Base-by-base conservation (phyloP, 1,140 invertebrate genomes). In the Nomia melanderi region DNA sequence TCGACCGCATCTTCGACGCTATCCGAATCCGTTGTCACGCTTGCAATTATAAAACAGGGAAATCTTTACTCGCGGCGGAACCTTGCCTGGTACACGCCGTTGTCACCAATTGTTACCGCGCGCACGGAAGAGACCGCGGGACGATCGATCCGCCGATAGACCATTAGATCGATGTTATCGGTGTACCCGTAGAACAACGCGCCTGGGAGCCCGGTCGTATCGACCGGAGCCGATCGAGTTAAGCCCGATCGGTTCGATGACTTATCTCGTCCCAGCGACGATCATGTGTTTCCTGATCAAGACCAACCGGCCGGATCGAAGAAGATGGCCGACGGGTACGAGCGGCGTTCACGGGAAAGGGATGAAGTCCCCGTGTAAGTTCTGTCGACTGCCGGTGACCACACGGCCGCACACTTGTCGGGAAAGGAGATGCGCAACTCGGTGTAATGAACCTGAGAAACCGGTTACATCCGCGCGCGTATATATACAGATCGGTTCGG, bases 391-490 rank as follows among this genome's bases (percentile, higher is more conserved):
- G 83, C 74, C 59, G 77, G 81, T 85, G 82, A 85, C 84, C 86
- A 86, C 86, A 84, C 59, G 84, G 77, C 81, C 74, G 81, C 80
- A 85, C 88, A 88, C 85, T 88, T 90, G 87, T 89, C 89, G 86
- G 88, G 90, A 91, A 89, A 91, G 89, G 90, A 91, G 89, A 90
- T 90, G 88, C 87, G 88, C 88, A 78, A 78, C 79, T 81, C 87
- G 88, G 91, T 89, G 90, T 91, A 92, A 92, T 92, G 91, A 92
- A 92, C 91, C 90, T 91, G 88, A 87, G 81, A 90, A 92, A 92
- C 91, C 91, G 91, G 91, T 92, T 92, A 88, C 88, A 89, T 88
- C 83, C 85, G 79, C 85, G 71, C 78, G 71, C 44, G 77, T 71
- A 78, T 88, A 85, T 88, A 83, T 83, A 89, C 84, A 85, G 86